A percentile compares a stretch with the other conserved stretches of the same genome.
These are phyloP conservation scores for Trigoniulus corallinus DNA, from an alignment of 1,140 invertebrate species.

Conservation along the genomic window DNA sequence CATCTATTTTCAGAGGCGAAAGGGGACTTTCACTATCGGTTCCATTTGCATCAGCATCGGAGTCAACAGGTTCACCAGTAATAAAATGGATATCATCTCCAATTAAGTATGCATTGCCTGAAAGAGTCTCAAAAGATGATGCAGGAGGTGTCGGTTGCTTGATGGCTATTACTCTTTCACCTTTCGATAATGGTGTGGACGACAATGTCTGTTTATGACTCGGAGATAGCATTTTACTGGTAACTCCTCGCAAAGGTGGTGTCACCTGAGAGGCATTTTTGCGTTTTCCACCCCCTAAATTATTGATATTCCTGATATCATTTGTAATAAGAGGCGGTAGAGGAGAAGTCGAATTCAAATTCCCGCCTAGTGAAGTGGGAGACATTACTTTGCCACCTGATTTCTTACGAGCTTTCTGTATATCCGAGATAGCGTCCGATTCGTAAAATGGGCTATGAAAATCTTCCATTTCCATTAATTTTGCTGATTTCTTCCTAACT, in stretches of 20 bases:
- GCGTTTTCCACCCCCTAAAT: neutral
- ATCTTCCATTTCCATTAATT: conserved; percentile 56
- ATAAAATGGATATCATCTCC: neutral
- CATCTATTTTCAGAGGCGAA: neutral
- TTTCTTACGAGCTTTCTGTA: conserved; percentile 1
- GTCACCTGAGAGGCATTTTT: neutral
- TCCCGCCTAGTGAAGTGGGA: neutral
- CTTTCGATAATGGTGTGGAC: neutral
- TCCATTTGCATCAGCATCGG: neutral
- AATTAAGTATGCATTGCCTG: neutral
- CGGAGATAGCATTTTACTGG: neutral
- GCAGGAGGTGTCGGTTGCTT: neutral
- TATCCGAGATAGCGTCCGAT: conserved; percentile 5
- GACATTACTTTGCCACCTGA: neutral
- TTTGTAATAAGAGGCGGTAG: neutral
- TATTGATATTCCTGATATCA: neutral
- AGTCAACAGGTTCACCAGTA: neutral
- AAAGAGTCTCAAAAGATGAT: neutral
- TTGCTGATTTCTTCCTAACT: conserved; percentile 84
- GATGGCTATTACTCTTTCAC: neutral
- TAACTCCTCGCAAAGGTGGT: neutral
- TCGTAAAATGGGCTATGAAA: conserved; percentile 63
- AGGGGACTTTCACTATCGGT: neutral
- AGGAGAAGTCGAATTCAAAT: neutral
- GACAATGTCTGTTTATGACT: neutral